A percentile compares a stretch with the other conserved stretches of the same genome.
Evolutionary conservation across 2,888 invertebrate genomes (phyloP).

Genomic region (Meghimatium bilineatum): DNA sequence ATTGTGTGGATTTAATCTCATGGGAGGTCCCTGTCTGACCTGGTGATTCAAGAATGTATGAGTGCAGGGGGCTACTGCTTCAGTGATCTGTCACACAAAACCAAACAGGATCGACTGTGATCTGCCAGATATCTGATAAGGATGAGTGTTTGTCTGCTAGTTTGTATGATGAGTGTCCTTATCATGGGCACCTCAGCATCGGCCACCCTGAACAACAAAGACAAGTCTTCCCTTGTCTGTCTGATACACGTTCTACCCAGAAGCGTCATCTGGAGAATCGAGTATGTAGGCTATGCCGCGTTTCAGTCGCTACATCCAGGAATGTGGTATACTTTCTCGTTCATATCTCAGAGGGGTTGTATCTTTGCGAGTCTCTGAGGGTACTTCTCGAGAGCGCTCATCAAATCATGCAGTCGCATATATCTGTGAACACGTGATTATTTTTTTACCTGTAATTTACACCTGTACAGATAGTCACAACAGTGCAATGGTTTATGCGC

Average conservation of each 20-base stretch:
- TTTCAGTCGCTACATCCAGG: not conserved
- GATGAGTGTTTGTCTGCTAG: slow-evolving; percentile 10
- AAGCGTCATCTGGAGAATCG: not conserved
- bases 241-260: not conserved
- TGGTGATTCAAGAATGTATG: slow-evolving; percentile 6
- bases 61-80: not conserved
- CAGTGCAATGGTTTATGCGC: too few species aligned
- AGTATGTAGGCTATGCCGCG: not conserved
- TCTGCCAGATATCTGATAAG: slow-evolving; percentile 7
- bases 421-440: too few species aligned
- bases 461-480: too few species aligned
- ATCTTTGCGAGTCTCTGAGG: too few species aligned
- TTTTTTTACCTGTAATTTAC: too few species aligned
- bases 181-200: not conserved
- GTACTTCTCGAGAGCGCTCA: too few species aligned
- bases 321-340: not conserved
- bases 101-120: not conserved
- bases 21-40: not conserved
- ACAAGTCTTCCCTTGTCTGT: not conserved
- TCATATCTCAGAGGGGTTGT: too few species aligned
- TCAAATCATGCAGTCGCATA: too few species aligned
- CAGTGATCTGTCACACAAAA: not conserved
- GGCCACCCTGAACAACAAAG: not conserved
- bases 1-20: not conserved
- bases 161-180: slow-evolving; percentile 5